phyloP scores from a whole-genome alignment of 2,113 vertebrate genomes.

The Scortum barcoo region DNA sequence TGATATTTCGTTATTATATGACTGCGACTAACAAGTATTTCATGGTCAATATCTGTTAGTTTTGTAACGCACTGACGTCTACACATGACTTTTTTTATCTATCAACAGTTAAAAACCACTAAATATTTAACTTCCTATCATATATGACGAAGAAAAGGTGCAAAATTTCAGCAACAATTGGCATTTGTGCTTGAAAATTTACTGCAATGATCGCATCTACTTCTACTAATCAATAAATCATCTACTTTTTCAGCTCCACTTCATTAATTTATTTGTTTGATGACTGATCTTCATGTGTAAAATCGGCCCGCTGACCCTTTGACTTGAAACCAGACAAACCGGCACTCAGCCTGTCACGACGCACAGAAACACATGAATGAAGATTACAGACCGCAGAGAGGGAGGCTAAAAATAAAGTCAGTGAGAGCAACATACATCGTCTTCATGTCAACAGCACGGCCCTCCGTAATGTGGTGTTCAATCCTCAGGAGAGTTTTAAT shows the following conservation, averaged over 20 bases:
- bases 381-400: background rate
- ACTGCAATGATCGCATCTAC: too few species aligned
- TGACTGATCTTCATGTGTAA: background rate
- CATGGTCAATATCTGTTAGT: too few species aligned
- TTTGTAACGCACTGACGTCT: too few species aligned
- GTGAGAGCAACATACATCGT: slow-evolving; percentile 12
- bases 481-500: slow-evolving; percentile 32
- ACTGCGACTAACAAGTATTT: too few species aligned
- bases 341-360: background rate
- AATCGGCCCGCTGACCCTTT: too few species aligned
- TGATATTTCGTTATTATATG: too few species aligned
- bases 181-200: too few species aligned
- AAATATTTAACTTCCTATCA: too few species aligned
- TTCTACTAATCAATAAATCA: background rate
- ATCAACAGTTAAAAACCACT: too few species aligned
- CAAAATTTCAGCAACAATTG: too few species aligned
- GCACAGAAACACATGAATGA: background rate
- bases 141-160: too few species aligned
- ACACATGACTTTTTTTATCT: too few species aligned
- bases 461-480: background rate
- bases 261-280: background rate
- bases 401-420: background rate
- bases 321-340: background rate
- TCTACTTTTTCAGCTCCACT: background rate
- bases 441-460: slow-evolving; percentile 18